phyloP scores from a whole-genome alignment of 1,140 invertebrate species.

The Solenopsis fugax region DNA sequence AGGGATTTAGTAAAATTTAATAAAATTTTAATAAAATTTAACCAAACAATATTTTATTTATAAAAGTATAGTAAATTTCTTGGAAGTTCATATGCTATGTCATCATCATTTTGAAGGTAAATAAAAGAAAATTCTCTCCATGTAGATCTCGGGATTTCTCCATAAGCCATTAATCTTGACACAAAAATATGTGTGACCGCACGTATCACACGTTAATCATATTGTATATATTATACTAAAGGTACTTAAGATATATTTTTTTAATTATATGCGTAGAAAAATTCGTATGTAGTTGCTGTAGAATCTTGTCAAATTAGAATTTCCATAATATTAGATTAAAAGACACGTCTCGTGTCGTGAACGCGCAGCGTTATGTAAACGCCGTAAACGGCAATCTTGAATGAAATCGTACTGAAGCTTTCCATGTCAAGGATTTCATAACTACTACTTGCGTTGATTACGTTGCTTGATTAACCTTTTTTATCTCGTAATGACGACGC shows the following conservation, averaged over 20 bases:
- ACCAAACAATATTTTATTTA: no score
- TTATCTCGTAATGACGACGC: background rate
- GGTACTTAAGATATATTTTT: background rate
- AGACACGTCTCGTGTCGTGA: no score
- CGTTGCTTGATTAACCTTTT: background rate
- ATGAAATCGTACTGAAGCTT: background rate
- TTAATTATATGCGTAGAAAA: background rate
- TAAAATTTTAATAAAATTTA: no score
- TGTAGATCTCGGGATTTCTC: background rate
- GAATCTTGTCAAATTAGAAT: background rate
- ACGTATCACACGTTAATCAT: background rate
- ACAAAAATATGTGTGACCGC: background rate
- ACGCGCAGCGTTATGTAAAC: background rate
- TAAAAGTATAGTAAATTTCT: no score
- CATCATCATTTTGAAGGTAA: no score
- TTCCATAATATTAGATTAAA: background rate
- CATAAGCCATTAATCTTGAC: background rate
- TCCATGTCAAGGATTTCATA: background rate
- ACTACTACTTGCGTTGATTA: background rate
- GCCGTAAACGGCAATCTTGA: background rate
- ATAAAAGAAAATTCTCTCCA: no score
- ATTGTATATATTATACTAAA: background rate
- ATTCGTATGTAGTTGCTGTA: background rate
- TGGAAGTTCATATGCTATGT: no score
- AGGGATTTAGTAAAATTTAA: no score